Conservation (phyloP, 2,888 invertebrate genomes). For the Drosophila sordidapex region DNA sequence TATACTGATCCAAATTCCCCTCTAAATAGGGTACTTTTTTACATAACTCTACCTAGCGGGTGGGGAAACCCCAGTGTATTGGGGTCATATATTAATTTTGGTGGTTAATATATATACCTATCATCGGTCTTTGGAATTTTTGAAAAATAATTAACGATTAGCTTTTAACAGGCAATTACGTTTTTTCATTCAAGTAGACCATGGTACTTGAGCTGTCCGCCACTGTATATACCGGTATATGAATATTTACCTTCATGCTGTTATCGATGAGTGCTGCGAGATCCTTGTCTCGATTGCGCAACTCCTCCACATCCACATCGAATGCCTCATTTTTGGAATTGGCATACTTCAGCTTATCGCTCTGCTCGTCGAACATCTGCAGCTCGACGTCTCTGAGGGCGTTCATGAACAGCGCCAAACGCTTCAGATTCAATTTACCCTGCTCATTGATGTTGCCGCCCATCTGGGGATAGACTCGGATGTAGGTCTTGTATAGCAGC, state of each 20-base stretch:
- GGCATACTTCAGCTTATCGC: constrained; percentile 93
- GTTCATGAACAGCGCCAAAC: constrained; percentile 94
- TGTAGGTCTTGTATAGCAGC: constrained; percentile 94
- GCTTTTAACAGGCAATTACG: too few species aligned
- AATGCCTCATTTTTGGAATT: constrained; percentile 88
- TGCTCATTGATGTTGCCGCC: constrained; percentile 98
- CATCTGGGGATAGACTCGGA: constrained; percentile 92
- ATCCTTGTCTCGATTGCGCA: constrained; percentile 63
- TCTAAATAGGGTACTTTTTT: too few species aligned
- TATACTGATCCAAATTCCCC: too few species aligned
- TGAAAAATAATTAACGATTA: too few species aligned
- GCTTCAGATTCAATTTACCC: constrained; percentile 91
- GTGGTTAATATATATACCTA: too few species aligned
- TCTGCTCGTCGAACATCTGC: constrained; percentile 90
- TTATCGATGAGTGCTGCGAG: constrained; percentile 79
- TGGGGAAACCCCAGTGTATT: too few species aligned
- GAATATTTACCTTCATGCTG: constrained; percentile 74
- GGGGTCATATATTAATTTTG: too few species aligned
- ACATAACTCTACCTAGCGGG: too few species aligned
- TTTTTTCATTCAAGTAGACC: too few species aligned
- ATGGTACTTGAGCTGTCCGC: too few species aligned
- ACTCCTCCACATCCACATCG: constrained; percentile 78
- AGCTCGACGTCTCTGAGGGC: constrained; percentile 90
- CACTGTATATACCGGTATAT: not conserved
- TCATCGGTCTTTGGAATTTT: too few species aligned